These are phyloP conservation scores for Crocodylus rhombifer DNA, from an alignment of 2,797 vertebrate species.

Conservation along the genomic window DNA sequence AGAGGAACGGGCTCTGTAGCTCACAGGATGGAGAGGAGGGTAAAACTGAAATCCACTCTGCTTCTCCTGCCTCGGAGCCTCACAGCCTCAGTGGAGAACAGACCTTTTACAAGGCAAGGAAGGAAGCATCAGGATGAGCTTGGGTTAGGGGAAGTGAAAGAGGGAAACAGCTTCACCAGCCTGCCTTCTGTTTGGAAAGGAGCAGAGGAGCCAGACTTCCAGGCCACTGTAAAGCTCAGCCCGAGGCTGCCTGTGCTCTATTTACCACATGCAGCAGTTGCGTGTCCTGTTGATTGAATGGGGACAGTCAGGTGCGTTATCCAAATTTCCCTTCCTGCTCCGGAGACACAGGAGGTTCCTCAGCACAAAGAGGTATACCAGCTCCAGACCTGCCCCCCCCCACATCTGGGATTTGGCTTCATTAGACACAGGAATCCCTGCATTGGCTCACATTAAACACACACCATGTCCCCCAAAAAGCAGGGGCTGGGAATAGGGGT, in stretches of 20 bases:
- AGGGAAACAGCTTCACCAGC: not conserved
- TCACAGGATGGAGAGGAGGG: not conserved
- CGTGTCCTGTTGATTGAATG: not conserved
- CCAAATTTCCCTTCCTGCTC: not conserved
- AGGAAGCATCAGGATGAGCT: not conserved
- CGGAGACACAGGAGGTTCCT: not conserved
- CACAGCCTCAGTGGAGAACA: too few species aligned
- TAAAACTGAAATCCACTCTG: not conserved
- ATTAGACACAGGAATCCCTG: not conserved
- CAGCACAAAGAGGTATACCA: not conserved
- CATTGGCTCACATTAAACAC: too few species aligned
- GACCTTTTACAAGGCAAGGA: not conserved
- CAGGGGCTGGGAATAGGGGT: too few species aligned
- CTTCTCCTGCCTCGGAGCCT: not conserved
- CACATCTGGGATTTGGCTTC: not conserved
- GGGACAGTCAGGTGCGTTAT: not conserved
- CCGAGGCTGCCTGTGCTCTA: not conserved
- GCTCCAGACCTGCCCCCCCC: not conserved
- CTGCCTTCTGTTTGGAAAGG: not conserved
- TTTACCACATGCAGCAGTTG: not conserved
- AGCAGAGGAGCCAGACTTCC: not conserved
- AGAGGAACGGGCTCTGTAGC: not conserved
- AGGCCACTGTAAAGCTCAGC: not conserved
- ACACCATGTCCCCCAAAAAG: too few species aligned
- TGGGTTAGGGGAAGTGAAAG: not conserved